Evolutionary conservation across 2,888 invertebrate species (phyloP).

Genomic region (Eupithecia insigniata): DNA sequence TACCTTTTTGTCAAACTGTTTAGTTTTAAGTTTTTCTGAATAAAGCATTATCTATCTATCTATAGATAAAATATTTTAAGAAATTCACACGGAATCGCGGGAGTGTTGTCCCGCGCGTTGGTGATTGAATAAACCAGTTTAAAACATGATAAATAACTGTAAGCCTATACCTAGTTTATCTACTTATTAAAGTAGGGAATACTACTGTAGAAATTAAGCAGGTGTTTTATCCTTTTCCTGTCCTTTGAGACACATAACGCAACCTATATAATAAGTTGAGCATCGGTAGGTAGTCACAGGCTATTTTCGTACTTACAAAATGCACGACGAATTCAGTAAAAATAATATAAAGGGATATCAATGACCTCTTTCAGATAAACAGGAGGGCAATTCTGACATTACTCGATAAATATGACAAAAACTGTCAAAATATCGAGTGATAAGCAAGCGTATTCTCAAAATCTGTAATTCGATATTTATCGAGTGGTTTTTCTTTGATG

Average conservation of each 20-base stretch:
- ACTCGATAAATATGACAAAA: no score
- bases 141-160: not conserved
- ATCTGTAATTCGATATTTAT: no score
- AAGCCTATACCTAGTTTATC: not conserved
- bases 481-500: no score
- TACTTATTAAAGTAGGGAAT: not conserved
- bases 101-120: not conserved
- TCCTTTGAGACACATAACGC: not conserved
- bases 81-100: not conserved
- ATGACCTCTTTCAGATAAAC: slow-evolving; percentile 22
- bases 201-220: not conserved
- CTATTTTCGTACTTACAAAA: slow-evolving; percentile 6
- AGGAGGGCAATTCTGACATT: no score
- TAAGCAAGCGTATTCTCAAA: no score
- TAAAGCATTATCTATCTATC: no score
- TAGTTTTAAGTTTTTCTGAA: no score
- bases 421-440: no score
- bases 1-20: no score
- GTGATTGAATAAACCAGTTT: not conserved
- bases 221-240: not conserved
- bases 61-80: no score
- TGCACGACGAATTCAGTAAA: slow-evolving; percentile 17
- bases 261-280: slow-evolving; percentile 4
- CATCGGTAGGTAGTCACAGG: not conserved
- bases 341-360: slow-evolving; percentile 11